Conservation (phyloP, 2,888 invertebrate species). For the Branchipolynoe longqiensis region DNA sequence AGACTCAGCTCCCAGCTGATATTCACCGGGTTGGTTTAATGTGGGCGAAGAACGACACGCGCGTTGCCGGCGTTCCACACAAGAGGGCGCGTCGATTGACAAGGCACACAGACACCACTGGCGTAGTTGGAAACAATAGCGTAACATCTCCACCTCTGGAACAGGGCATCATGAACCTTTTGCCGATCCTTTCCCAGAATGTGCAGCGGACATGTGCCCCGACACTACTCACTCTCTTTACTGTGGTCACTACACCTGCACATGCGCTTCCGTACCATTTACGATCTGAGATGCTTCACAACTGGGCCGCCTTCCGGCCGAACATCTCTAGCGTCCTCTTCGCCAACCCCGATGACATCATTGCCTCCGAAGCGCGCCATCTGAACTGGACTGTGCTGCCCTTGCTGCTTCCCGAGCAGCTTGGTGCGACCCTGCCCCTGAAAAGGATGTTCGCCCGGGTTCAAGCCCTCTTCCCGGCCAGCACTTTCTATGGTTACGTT, state of each 20-base stretch:
- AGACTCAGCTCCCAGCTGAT: too few species aligned
- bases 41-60: too few species aligned
- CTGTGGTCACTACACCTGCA: not conserved
- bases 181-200: too few species aligned
- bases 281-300: conserved; percentile 1
- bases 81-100: too few species aligned
- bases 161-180: too few species aligned
- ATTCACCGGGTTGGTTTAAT: too few species aligned
- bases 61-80: too few species aligned
- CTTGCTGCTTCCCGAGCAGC: not conserved
- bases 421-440: not conserved
- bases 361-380: not conserved
- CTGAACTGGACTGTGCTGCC: conserved; percentile 35
- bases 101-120: too few species aligned
- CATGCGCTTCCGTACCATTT: not conserved
- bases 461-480: not conserved
- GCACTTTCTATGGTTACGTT: not conserved
- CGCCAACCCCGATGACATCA: not conserved
- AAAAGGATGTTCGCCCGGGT: conserved; percentile 39
- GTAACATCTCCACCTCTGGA: too few species aligned
- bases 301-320: conserved; percentile 17
- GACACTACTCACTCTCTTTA: conserved; percentile 11
- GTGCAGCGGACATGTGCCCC: too few species aligned
- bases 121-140: too few species aligned
- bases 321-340: conserved; percentile 12